phyloP scores from a whole-genome alignment of 2,797 vertebrate genomes.

The Ceryle rudis region DNA sequence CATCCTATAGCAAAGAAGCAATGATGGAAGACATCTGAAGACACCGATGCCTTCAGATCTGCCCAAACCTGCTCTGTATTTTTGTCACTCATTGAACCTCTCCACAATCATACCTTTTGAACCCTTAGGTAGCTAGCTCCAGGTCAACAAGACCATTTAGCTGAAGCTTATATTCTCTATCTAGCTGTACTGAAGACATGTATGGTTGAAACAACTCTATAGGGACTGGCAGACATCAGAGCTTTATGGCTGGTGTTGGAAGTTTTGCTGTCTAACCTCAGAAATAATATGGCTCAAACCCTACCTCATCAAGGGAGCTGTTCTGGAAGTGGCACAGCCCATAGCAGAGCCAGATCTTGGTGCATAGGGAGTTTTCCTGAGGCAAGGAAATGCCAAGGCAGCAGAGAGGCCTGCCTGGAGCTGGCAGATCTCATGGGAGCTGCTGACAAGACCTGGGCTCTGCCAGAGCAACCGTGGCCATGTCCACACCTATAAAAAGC shows the following conservation, averaged over 20 bases:
- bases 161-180: neutral
- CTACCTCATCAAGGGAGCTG: neutral
- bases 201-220: neutral
- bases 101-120: accelerated
- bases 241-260: neutral
- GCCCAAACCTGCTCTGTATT: neutral
- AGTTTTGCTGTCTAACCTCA: neutral
- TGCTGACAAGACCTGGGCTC: neutral
- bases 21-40: neutral
- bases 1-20: neutral
- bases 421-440: neutral
- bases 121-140: neutral
- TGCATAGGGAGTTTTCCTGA: neutral
- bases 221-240: neutral
- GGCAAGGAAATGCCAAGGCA: neutral
- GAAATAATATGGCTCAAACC: neutral
- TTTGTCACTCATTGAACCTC: neutral
- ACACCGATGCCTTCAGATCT: neutral
- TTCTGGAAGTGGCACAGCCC: neutral
- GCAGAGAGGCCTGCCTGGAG: neutral
- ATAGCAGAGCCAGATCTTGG: neutral
- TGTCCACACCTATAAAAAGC: neutral
- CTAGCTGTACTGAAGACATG: neutral
- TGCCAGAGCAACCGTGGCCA: neutral
- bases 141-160: neutral